A percentile compares a stretch with the other conserved stretches of the same genome.
Conservation (phyloP, 2,113 vertebrate genomes). For the Lophura nycthemera region DNA sequence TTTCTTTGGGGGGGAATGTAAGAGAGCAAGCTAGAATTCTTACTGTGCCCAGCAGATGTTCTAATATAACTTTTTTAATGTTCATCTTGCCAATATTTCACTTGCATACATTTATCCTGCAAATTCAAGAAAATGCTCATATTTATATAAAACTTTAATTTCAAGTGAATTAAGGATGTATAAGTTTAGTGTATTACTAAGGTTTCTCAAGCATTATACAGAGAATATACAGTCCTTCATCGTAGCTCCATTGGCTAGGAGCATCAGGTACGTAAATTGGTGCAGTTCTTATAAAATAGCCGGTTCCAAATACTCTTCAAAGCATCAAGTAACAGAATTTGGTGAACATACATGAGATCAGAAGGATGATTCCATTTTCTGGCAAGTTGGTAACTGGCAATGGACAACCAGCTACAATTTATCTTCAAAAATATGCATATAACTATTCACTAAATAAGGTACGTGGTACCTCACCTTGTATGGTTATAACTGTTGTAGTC, state of each 20-base stretch:
- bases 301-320: background rate
- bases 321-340: background rate
- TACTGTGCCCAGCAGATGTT: slow-evolving; percentile 31
- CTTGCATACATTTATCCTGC: slow-evolving; percentile 12
- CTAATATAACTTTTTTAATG: slow-evolving; percentile 25
- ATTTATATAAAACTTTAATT: slow-evolving; percentile 32
- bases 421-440: background rate
- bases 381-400: background rate
- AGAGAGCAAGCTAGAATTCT: slow-evolving; percentile 16
- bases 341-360: background rate
- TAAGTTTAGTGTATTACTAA: background rate
- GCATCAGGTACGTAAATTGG: background rate
- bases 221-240: background rate
- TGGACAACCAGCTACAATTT: background rate
- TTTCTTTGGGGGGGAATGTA: background rate
- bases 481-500: background rate
- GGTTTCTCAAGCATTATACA: background rate
- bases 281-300: background rate
- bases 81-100: slow-evolving; percentile 62
- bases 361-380: background rate
- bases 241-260: background rate
- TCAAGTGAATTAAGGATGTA: background rate
- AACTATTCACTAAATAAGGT: background rate
- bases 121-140: background rate
- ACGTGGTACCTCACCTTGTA: background rate